Conservation (phyloP, 2,888 invertebrate genomes). For the Sarcophaga variegata region DNA sequence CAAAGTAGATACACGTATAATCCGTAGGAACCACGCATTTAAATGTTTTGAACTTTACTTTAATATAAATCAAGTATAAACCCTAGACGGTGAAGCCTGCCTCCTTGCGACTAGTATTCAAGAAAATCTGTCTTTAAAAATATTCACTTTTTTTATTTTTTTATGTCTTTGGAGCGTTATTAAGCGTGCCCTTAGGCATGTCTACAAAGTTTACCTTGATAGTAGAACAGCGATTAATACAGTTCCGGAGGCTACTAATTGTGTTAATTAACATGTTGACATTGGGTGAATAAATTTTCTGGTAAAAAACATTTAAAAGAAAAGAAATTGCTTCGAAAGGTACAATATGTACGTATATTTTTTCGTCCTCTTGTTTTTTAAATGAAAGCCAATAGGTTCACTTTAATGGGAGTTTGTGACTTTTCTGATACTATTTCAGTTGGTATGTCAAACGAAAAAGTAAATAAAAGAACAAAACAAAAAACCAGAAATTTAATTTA, state of each 20-base stretch:
- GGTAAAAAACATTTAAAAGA: not conserved
- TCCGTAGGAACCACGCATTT: too few species aligned
- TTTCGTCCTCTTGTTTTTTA: too few species aligned
- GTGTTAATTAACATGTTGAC: slow-evolving; percentile 55
- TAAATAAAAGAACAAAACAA: slow-evolving; percentile 44
- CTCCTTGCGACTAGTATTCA: too few species aligned
- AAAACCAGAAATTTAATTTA: slow-evolving; percentile 41
- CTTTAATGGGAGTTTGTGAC: slow-evolving; percentile 12
- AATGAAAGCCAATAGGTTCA: slow-evolving; percentile 2
- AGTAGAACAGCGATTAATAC: not conserved
- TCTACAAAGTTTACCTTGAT: not conserved
- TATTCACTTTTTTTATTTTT: not conserved
- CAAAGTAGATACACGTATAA: too few species aligned
- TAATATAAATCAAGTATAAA: too few species aligned
- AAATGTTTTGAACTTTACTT: too few species aligned
- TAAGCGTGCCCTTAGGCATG: not conserved
- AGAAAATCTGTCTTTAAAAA: too few species aligned
- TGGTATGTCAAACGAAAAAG: slow-evolving; percentile 29
- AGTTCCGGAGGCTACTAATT: slow-evolving; percentile 35
- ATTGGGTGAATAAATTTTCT: slow-evolving; percentile 8
- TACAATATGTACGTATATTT: too few species aligned
- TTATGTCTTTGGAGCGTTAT: not conserved
- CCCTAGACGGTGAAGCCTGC: too few species aligned
- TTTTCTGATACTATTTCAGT: not conserved
- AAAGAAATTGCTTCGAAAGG: too few species aligned